Evolutionary conservation across 2,797 vertebrate genomes (phyloP), one percentile per base, ranked within the genome.

Genomic region (Pempheris klunzingeri): DNA sequence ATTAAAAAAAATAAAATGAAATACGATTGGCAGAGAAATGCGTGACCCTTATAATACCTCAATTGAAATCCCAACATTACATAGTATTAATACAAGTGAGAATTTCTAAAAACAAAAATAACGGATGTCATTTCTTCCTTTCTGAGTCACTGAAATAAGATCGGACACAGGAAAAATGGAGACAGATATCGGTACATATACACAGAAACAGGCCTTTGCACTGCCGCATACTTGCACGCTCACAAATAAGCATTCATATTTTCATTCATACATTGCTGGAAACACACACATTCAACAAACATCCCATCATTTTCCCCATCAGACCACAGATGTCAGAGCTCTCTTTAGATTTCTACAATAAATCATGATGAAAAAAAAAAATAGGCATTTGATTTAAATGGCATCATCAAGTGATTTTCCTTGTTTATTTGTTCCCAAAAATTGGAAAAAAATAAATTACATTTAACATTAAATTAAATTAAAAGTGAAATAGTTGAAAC

Each of bases 401-500:
- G 88, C 89, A 86, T 89, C 77, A 32, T 74, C 11, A 43, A 60
- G 60, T 77, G 74, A 90, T 90, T 87, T 92, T 92, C 78, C 86
- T 87, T 82, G 83, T 92, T 93, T 90, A 90, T 92, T 92, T 91
- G 85, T 92, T 94, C 89, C 93, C 92, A 87, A 81, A 87, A 84
- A 86, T 58, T 80, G 82, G 84, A 81, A 91, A 89, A 93, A 91
- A 95, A 93, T 90, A 92, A 92, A 94, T 94, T 92, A 93, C 82
- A 93, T 82, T 89, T 86, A 85, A 92, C 84, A 90, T 94, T 94
- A 93, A 93, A 94, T 93, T 93, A 94, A 93, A 93, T 94, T 94
- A 93, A 94, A 93, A 93, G 86, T 90, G 91, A 92, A 92, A 86
- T 67, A 87, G 52, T 81, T 91, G 72, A 92, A 91, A 90, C 73